Evolutionary conservation across 2,888 invertebrate species (phyloP).

Genomic region (Opisthograptis luteolata): DNA sequence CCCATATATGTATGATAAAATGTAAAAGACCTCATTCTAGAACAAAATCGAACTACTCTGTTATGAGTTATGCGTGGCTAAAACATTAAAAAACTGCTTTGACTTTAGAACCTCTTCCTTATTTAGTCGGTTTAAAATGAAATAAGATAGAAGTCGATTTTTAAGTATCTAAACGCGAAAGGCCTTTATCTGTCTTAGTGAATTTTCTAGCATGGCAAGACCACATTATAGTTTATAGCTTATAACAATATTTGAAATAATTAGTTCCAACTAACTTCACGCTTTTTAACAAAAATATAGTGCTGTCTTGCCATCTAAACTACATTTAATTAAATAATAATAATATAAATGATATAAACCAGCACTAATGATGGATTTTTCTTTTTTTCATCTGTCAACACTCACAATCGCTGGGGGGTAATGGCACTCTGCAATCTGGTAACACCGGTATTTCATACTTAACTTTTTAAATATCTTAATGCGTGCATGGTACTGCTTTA

Average conservation of each 20-base stretch:
- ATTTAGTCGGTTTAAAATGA: too few species aligned
- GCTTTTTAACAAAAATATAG: slow-evolving; percentile 52
- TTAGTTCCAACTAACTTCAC: slow-evolving; percentile 42
- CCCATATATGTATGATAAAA: too few species aligned
- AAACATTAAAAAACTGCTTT: too few species aligned
- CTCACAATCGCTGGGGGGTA: slow-evolving; percentile 79
- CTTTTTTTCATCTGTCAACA: slow-evolving; percentile 80
- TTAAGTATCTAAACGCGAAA: too few species aligned
- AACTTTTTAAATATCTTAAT: slow-evolving; percentile 46
- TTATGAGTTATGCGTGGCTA: too few species aligned
- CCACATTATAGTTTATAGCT: slow-evolving; percentile 55
- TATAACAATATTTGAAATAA: slow-evolving; percentile 29
- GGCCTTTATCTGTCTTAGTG: background rate
- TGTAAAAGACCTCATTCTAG: too few species aligned
- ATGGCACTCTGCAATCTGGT: slow-evolving; percentile 82
- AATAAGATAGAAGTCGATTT: too few species aligned
- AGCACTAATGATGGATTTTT: slow-evolving; percentile 74
- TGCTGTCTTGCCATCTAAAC: slow-evolving; percentile 64
- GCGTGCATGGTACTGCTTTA: slow-evolving; percentile 50
- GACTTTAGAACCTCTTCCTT: too few species aligned
- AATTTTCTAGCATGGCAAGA: slow-evolving; percentile 60
- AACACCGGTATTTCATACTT: slow-evolving; percentile 78
- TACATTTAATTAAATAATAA: slow-evolving; percentile 22
- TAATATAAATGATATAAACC: slow-evolving; percentile 40
- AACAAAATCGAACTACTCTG: too few species aligned